These are phyloP conservation scores for Psilopogon haemacephalus DNA, from an alignment of 2,113 vertebrate genomes.

Conservation along the genomic window DNA sequence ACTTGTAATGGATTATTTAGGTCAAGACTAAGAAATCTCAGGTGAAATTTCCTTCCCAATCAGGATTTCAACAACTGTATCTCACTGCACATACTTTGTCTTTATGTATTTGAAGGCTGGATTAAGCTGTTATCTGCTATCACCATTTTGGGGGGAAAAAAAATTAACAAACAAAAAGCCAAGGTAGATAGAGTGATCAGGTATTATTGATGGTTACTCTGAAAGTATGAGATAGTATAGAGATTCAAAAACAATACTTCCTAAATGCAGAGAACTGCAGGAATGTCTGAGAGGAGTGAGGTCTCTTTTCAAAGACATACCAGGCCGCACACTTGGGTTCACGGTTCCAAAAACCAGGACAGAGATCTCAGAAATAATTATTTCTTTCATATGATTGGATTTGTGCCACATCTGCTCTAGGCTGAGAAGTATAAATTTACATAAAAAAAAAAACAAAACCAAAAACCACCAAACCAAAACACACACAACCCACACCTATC, in stretches of 20 bases:
- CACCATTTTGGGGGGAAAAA: neutral
- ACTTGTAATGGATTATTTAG: neutral
- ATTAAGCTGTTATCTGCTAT: neutral
- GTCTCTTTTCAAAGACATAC: neutral
- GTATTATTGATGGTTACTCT: neutral
- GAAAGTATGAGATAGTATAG: neutral
- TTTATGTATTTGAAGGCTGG: neutral
- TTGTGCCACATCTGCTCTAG: neutral
- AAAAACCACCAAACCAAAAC: too few species aligned
- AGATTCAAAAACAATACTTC: neutral
- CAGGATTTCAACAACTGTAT: neutral
- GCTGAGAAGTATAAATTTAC: neutral
- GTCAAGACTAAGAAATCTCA: neutral
- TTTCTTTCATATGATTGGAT: neutral
- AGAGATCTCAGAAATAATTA: neutral
- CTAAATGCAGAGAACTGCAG: neutral
- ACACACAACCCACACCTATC: accelerated
- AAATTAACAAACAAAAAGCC: neutral
- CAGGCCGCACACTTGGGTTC: neutral
- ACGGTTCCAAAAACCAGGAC: neutral
- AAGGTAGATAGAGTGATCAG: neutral
- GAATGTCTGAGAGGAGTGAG: neutral
- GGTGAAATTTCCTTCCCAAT: neutral
- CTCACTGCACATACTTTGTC: neutral
- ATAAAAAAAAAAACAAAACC: neutral